phyloP scores from a whole-genome alignment of 2,113 vertebrate species.

The crab-eating macaque (Macaca fascicularis) region DNA sequence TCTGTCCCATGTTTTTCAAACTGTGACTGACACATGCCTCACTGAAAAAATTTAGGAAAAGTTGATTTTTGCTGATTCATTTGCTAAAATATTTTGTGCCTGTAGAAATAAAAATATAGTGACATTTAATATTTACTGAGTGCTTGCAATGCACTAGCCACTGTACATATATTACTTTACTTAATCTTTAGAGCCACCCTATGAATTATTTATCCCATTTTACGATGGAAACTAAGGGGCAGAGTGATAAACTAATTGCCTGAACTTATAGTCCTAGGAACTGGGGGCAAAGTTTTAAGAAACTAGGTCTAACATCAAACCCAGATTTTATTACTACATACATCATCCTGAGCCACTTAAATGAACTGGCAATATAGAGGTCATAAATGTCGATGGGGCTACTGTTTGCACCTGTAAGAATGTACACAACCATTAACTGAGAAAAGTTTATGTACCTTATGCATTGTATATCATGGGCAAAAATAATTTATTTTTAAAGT shows the following conservation, averaged over 20 bases:
- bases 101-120: slow-evolving; percentile 27
- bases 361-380: neutral
- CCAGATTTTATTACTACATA: neutral
- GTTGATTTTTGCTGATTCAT: slow-evolving; percentile 47
- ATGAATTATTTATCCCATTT: slow-evolving; percentile 56
- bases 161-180: neutral
- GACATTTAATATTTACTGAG: slow-evolving; percentile 38
- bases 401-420: neutral
- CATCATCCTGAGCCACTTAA: neutral
- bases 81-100: neutral
- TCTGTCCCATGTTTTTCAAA: neutral
- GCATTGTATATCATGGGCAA: neutral
- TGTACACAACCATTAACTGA: neutral
- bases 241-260: neutral
- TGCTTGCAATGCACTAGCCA: neutral
- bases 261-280: neutral
- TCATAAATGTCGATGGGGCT: neutral
- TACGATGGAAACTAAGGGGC: neutral
- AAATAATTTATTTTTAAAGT: neutral
- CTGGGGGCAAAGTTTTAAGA: neutral
- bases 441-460: neutral
- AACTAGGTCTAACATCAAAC: neutral
- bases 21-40: neutral
- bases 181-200: slow-evolving; percentile 18
- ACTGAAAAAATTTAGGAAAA: slow-evolving; percentile 10